Evolutionary conservation across 1,140 invertebrate genomes (phyloP).

Genomic region (Doryteuthis pealeii): DNA sequence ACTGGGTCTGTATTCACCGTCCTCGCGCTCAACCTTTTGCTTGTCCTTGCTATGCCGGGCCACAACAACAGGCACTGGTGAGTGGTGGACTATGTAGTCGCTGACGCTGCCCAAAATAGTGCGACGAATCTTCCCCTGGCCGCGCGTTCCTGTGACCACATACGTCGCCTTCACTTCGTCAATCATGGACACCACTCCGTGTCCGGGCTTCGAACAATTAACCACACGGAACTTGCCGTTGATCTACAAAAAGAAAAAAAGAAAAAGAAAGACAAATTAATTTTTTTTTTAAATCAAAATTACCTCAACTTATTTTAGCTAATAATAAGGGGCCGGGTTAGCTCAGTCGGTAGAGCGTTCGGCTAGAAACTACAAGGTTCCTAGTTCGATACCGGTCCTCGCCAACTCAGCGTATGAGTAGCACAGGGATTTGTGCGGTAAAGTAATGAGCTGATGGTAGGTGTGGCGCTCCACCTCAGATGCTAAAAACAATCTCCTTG

Average conservation of each 20-base stretch:
- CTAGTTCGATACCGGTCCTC: too few species aligned
- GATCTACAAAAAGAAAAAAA: conserved; percentile 13
- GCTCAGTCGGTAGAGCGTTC: too few species aligned
- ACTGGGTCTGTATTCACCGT: not conserved
- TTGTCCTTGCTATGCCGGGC: not conserved
- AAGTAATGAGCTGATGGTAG: too few species aligned
- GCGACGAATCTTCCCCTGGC: conserved; percentile 17
- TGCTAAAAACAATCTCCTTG: too few species aligned
- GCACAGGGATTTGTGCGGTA: too few species aligned
- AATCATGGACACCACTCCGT: conserved; percentile 21
- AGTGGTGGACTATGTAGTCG: conserved; percentile 25
- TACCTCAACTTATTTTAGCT: too few species aligned
- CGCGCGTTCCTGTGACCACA: conserved; percentile 22
- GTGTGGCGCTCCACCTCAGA: too few species aligned
- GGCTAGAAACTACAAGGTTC: too few species aligned
- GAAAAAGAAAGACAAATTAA: not conserved
- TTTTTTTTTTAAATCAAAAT: too few species aligned
- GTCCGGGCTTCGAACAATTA: conserved; percentile 19
- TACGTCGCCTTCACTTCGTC: conserved; percentile 18
- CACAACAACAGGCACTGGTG: conserved; percentile 18
- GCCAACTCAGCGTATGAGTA: too few species aligned
- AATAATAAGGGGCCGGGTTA: too few species aligned
- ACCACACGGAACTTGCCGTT: conserved; percentile 8
- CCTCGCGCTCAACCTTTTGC: not conserved
- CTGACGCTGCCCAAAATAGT: conserved; percentile 24